Conservation (phyloP, 2,113 vertebrate species). For the Burhinus oedicnemus region DNA sequence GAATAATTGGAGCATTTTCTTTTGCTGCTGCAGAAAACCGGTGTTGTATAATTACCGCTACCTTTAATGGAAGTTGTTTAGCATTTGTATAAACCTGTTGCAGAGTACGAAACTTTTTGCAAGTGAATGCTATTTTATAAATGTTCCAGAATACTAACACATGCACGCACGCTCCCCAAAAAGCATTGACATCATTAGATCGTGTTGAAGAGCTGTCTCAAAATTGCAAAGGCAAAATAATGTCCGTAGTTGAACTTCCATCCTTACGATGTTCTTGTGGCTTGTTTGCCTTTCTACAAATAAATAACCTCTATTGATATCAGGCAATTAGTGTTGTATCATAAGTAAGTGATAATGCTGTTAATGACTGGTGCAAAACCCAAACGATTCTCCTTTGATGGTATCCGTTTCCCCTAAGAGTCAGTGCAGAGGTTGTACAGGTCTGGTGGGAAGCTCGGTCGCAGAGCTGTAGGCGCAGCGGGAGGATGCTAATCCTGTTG, state of each 20-base stretch:
- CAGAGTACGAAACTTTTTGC: not conserved
- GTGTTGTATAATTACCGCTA: not conserved
- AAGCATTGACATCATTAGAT: not conserved
- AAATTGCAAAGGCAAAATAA: not conserved
- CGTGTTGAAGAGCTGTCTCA: not conserved
- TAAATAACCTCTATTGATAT: not conserved
- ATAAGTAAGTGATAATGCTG: not conserved
- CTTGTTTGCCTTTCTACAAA: not conserved
- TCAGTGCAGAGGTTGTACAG: not conserved
- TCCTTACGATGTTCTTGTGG: not conserved
- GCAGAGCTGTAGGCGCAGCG: not conserved
- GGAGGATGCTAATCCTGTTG: not conserved
- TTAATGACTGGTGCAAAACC: not conserved
- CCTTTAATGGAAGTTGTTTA: not conserved
- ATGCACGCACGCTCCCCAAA: not conserved
- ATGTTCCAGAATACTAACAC: not conserved
- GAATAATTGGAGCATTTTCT: slow-evolving; percentile 16
- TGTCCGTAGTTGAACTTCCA: not conserved
- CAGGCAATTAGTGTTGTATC: not conserved
- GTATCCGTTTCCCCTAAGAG: not conserved
- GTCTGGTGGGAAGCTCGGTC: not conserved
- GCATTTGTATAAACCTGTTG: not conserved
- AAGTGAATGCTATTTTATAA: not conserved
- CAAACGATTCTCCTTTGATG: not conserved
- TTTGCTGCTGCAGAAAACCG: not conserved